Conservation (phyloP, 2,113 vertebrate species). For the Lepus americanus region DNA sequence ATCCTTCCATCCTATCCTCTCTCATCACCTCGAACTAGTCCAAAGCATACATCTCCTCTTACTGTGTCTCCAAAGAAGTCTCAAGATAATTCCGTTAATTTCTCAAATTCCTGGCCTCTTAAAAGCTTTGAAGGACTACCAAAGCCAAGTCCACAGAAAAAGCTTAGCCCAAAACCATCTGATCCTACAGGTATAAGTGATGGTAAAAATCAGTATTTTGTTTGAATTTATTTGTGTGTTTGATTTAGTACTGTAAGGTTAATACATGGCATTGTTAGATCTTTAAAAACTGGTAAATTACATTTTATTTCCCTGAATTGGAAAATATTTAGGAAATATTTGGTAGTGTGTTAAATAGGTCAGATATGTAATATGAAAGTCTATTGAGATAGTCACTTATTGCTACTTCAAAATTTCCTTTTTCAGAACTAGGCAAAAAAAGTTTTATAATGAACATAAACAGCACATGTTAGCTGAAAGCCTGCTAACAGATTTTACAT, state of each 20-base stretch:
- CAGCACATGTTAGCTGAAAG: neutral
- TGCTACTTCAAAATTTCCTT: constrained; percentile 19
- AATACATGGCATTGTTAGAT: neutral
- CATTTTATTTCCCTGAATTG: constrained; percentile 64
- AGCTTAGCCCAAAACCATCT: constrained; percentile 71
- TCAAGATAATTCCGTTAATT: constrained; percentile 86
- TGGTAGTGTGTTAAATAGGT: constrained; percentile 1
- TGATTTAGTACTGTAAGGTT: constrained; percentile 52
- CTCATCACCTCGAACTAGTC: constrained; percentile 87
- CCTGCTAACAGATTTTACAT: constrained; percentile 48
- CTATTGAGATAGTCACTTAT: constrained; percentile 14
- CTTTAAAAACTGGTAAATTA: constrained; percentile 50
- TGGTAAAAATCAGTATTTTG: neutral
- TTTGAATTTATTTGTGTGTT: constrained; percentile 44
- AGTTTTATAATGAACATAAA: constrained; percentile 27
- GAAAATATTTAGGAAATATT: constrained; percentile 43
- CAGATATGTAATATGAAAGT: constrained; percentile 52
- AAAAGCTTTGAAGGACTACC: constrained; percentile 88
- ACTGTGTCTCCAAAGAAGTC: constrained; percentile 81
- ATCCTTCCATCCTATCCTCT: constrained; percentile 93
- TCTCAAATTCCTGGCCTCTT: constrained; percentile 96
- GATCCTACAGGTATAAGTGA: constrained; percentile 83
- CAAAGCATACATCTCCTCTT: constrained; percentile 86
- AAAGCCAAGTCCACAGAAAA: constrained; percentile 86
- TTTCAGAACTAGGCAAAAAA: constrained; percentile 21